Percentiles rank a stretch among this genome's conserved stretches.
These are phyloP conservation scores for Drosophila bipectinata DNA, from an alignment of 1,140 invertebrate species.

Conservation along the genomic window DNA sequence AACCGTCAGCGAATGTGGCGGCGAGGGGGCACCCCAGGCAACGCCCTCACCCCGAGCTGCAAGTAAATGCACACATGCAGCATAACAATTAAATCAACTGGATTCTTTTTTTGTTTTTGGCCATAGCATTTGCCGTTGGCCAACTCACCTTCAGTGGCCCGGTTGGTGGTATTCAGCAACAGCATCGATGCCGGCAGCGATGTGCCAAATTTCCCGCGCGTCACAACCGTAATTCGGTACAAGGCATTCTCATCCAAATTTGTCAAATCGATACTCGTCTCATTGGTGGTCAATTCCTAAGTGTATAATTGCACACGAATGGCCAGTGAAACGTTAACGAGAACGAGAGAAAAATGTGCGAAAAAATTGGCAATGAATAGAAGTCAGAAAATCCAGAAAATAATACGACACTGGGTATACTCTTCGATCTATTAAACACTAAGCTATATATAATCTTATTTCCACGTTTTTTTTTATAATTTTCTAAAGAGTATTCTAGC, in stretches of 20 bases:
- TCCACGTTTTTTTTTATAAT: no score
- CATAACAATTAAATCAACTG: conserved; percentile 43
- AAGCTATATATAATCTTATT: not conserved
- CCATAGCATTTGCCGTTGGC: conserved; percentile 10
- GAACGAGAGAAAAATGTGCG: conserved; percentile 25
- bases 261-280: conserved; percentile 86
- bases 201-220: conserved; percentile 89
- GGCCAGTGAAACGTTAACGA: conserved; percentile 25
- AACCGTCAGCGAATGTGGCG: conserved; percentile 91
- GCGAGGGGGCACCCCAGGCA: conserved; percentile 88
- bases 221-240: conserved; percentile 91
- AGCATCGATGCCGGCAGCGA: conserved; percentile 92
- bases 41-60: conserved; percentile 54
- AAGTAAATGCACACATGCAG: conserved; percentile 16
- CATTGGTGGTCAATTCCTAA: conserved; percentile 88
- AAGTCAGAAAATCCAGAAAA: conserved; percentile 17
- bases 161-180: conserved; percentile 88
- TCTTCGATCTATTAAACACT: not conserved
- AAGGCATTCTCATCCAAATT: conserved; percentile 87
- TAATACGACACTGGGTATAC: conserved; percentile 7
- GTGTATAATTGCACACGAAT: conserved; percentile 69
- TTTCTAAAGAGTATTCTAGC: not conserved
- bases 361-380: conserved; percentile 21
- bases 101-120: conserved; percentile 7
- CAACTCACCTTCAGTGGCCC: conserved; percentile 63